Evolutionary conservation across 2,888 invertebrate species (phyloP).

Genomic region (Cylindroiulus punctatus): DNA sequence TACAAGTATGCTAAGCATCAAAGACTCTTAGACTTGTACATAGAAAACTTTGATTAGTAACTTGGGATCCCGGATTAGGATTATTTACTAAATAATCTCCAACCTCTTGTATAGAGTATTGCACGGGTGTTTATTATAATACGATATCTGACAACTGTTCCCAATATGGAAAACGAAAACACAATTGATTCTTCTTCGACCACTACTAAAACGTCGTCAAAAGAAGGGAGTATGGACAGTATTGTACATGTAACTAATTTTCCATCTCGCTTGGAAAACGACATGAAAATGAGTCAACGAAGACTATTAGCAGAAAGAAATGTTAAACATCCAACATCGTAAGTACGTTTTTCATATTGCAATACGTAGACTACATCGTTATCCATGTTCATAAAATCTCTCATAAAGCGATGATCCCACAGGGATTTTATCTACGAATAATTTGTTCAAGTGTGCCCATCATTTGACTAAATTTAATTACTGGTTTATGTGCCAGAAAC

Average conservation of each 20-base stretch:
- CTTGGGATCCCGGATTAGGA: neutral
- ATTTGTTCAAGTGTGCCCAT: too few species aligned
- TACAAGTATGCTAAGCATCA: neutral
- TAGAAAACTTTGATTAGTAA: neutral
- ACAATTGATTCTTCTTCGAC: neutral
- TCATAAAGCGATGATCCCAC: too few species aligned
- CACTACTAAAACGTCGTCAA: neutral
- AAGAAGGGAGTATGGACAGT: neutral
- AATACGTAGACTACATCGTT: too few species aligned
- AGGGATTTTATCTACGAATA: too few species aligned
- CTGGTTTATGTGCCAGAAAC: too few species aligned
- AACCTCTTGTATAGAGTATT: neutral
- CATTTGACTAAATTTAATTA: too few species aligned
- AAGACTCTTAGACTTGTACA: too few species aligned
- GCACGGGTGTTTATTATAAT: neutral
- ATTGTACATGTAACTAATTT: neutral
- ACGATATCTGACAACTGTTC: neutral
- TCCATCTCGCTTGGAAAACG: neutral
- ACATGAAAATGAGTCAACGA: neutral
- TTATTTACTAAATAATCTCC: neutral
- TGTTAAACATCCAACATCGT: conserved; percentile 21
- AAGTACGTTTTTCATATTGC: too few species aligned
- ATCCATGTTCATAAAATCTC: too few species aligned
- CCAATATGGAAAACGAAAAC: neutral
- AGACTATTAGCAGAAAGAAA: neutral